Conservation (phyloP, 2,888 invertebrate genomes). For the Alviniconcha strummeri region DNA sequence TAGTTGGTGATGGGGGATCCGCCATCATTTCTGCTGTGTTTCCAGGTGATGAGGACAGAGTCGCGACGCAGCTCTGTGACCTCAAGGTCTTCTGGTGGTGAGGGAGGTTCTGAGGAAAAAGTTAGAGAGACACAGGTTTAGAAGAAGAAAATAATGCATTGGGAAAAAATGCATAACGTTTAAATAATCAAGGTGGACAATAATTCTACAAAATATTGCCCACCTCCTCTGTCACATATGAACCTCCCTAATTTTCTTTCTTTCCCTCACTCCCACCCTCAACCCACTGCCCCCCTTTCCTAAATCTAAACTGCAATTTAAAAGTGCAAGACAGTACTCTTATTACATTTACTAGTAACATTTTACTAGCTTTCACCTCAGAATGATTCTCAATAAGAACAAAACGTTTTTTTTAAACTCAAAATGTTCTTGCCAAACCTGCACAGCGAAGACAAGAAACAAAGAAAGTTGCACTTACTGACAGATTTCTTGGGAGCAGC, state of each 20-base stretch:
- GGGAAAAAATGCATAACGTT: too few species aligned
- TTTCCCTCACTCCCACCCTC: background rate
- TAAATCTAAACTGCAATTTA: too few species aligned
- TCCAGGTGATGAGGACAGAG: constrained; percentile 56
- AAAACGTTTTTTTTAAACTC: too few species aligned
- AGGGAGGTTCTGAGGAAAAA: constrained; percentile 54
- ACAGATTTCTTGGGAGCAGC: constrained; percentile 55
- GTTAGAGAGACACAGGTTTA: background rate
- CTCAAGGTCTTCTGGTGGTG: constrained; percentile 58
- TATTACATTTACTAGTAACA: too few species aligned
- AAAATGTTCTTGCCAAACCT: too few species aligned
- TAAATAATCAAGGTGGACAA: too few species aligned
- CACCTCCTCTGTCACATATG: too few species aligned
- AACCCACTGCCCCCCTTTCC: background rate
- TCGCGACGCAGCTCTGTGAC: constrained; percentile 57
- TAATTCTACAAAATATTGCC: too few species aligned
- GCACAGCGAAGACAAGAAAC: background rate
- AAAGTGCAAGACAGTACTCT: too few species aligned
- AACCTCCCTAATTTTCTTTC: too few species aligned
- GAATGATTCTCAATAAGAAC: too few species aligned
- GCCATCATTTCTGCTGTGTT: constrained; percentile 79
- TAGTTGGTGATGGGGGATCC: constrained; percentile 87
- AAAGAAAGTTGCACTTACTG: constrained; percentile 54
- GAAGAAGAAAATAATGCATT: background rate
- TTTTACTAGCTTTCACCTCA: too few species aligned